Evolutionary conservation across 2,113 vertebrate genomes (phyloP).

Genomic region (Channa argus): DNA sequence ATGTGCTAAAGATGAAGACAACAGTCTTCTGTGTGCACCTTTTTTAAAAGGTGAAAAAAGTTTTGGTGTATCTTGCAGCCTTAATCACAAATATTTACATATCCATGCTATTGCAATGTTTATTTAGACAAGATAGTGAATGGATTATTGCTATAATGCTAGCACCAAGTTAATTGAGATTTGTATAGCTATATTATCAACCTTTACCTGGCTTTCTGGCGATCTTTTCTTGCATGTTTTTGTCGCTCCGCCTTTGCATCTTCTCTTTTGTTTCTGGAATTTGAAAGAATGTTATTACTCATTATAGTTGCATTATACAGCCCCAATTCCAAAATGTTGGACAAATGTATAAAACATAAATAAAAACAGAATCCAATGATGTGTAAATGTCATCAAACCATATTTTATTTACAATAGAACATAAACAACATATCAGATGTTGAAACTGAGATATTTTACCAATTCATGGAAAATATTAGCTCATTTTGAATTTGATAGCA

Average conservation of each 20-base stretch:
- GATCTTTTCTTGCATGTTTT: constrained; percentile 82
- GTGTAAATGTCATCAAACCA: no score
- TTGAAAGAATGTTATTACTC: not conserved
- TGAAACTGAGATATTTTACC: no score
- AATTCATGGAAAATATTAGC: no score
- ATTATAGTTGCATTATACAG: not conserved
- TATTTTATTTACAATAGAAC: no score
- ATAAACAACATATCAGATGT: no score
- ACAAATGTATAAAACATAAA: no score
- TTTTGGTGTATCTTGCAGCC: not conserved
- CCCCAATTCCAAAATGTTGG: no score
- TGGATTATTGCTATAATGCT: not conserved
- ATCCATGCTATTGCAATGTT: no score
- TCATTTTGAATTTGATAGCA: no score
- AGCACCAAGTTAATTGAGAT: not conserved
- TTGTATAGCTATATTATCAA: not conserved
- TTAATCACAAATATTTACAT: not conserved
- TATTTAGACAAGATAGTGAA: not conserved
- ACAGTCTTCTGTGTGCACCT: not conserved
- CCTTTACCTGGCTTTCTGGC: constrained; percentile 89
- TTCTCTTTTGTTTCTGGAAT: constrained; percentile 69
- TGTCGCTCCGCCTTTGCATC: constrained; percentile 84
- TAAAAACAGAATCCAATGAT: no score
- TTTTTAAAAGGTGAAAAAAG: not conserved
- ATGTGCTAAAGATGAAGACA: not conserved